A percentile compares a stretch with the other conserved stretches of the same genome.
Evolutionary conservation across 2,113 vertebrate species (phyloP).

Genomic region (Callipepla squamata): DNA sequence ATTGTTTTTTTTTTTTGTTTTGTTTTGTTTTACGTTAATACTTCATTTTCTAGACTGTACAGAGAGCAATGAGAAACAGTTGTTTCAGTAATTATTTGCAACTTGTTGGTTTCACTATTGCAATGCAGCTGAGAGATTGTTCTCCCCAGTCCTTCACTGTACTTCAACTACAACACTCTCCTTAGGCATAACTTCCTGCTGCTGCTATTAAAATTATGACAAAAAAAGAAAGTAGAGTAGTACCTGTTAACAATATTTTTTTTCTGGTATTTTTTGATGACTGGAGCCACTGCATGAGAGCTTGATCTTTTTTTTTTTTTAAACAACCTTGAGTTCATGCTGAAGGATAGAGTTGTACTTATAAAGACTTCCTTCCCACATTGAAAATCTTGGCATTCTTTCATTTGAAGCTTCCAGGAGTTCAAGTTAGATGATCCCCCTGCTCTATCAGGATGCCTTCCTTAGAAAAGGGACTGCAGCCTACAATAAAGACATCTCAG

Average conservation of each 20-base stretch:
- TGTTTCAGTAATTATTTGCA: not conserved
- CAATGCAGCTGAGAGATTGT: not conserved
- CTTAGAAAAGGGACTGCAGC: not conserved
- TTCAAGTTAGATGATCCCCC: not conserved
- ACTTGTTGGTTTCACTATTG: not conserved
- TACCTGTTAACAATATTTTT: not conserved
- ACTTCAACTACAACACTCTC: not conserved
- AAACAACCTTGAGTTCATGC: not conserved
- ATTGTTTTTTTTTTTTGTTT: not conserved
- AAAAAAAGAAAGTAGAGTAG: not conserved
- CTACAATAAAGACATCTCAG: not conserved
- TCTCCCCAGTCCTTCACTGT: not conserved
- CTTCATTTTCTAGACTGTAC: not conserved
- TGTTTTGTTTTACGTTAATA: not conserved
- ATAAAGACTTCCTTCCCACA: not conserved
- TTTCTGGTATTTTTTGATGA: not conserved
- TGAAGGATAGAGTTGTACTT: not conserved
- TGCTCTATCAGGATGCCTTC: not conserved
- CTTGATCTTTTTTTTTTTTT: not conserved
- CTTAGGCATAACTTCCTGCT: not conserved
- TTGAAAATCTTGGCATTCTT: not conserved
- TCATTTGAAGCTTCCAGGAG: not conserved
- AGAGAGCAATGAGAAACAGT: not conserved
- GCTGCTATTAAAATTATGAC: not conserved
- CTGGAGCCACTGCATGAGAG: fast-evolving